phyloP scores from a whole-genome alignment of 2,797 vertebrate species.

The Ispidina picta region DNA sequence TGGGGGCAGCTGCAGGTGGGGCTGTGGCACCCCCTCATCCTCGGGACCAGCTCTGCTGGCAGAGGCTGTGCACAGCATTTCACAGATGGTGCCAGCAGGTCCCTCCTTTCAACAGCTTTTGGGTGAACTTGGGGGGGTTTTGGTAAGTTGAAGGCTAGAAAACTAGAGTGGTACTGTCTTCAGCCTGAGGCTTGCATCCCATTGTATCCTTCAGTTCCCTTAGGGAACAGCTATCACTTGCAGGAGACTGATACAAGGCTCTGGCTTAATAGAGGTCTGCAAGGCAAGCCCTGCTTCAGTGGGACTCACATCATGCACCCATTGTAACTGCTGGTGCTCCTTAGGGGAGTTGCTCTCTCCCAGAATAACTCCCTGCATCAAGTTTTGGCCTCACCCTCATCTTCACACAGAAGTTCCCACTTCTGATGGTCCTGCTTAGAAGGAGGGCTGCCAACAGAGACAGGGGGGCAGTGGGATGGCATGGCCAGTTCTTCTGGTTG shows the following conservation, averaged over 20 bases:
- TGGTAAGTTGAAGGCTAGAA: background rate
- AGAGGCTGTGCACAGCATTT: background rate
- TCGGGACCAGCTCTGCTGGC: background rate
- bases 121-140: background rate
- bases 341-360: background rate
- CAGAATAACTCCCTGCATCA: background rate
- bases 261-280: background rate
- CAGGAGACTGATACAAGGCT: background rate
- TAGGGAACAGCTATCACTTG: background rate
- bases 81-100: background rate
- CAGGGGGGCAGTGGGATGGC: background rate
- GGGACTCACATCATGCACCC: fast-evolving
- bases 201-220: background rate
- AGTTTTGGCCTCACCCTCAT: background rate
- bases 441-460: background rate
- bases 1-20: background rate
- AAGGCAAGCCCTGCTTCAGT: background rate
- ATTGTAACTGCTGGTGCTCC: background rate
- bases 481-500: background rate
- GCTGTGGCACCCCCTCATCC: background rate
- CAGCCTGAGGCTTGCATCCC: background rate
- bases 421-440: background rate
- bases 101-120: background rate
- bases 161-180: background rate
- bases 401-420: background rate